Evolutionary conservation across 2,888 invertebrate species (phyloP), one percentile per base, ranked within the genome.

Genomic region (Caprella mutica): DNA sequence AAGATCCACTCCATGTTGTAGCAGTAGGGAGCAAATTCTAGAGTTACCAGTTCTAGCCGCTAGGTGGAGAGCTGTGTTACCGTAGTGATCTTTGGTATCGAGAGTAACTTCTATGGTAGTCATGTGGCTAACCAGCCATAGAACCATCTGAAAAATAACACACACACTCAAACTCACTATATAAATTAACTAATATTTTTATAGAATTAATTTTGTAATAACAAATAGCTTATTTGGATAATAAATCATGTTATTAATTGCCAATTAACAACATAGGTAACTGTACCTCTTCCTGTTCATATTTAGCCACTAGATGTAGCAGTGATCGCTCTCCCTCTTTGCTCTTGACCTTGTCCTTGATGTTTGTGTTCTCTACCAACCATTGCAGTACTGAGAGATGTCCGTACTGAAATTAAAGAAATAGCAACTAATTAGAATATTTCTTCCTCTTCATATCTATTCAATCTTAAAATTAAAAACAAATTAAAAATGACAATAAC

Each of bases 241-340:
- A n/a, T n/a, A n/a, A n/a, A n/a, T n/a, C n/a, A n/a, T n/a, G n/a
- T n/a, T n/a, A n/a, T n/a, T n/a, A n/a, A n/a, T n/a, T n/a, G n/a
- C n/a, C n/a, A n/a, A n/a, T n/a, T n/a, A n/a, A 35, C 35, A 35
- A 35, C 35, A 35, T 14, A 35, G 33, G 14, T 14, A 33, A 33
- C 33, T 9, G n/a, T 33, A 59, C 63, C 59, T 59, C 67, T 56
- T 69, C 68, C 66, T 71, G 69, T 24, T 70, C 70, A 66, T 71
- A 70, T 67, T 69, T 70, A 38, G 72, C 71, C 19, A 71, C 71
- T 55, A 68, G 68, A 65, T 72, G 72, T 21, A 72, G 68, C 27
- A 72, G 65, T 6, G 70, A 69, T 30, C 70, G 61, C 46, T 70
- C 69, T 23, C 71, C 71, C 38, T 70, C 69, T 40, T 65, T 66